These are phyloP conservation scores for Octopus bimaculoides DNA, from an alignment of 1,140 invertebrate genomes.

Conservation along the genomic window DNA sequence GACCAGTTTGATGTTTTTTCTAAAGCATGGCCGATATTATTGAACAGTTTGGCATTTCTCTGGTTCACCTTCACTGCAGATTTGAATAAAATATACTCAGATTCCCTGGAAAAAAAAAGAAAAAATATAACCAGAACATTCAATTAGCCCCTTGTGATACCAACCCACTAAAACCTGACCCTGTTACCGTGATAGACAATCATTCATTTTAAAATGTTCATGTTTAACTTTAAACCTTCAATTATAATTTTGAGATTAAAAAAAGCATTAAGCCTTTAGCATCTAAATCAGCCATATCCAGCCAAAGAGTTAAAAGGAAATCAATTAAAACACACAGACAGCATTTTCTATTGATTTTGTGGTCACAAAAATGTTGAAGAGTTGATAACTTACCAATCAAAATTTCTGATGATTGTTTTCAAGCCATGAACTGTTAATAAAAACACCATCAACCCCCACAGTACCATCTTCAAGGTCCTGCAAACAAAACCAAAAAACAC, in stretches of 20 bases:
- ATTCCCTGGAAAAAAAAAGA: constrained; percentile 60
- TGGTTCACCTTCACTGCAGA: constrained; percentile 82
- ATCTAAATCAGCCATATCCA: too few relatives aligned
- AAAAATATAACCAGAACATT: constrained; percentile 12
- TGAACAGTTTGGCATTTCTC: constrained; percentile 92
- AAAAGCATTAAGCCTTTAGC: too few relatives aligned
- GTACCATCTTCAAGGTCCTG: constrained; percentile 62
- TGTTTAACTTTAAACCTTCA: too few relatives aligned
- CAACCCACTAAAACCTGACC: too few relatives aligned
- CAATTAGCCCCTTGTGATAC: background rate
- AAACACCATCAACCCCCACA: constrained; percentile 65
- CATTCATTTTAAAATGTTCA: too few relatives aligned
- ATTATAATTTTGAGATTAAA: too few relatives aligned
- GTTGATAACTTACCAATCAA: constrained; percentile 70
- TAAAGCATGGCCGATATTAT: constrained; percentile 93
- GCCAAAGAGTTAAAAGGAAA: too few relatives aligned
- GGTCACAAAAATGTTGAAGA: too few relatives aligned
- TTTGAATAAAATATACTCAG: constrained; percentile 90
- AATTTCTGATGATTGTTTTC: constrained; percentile 83
- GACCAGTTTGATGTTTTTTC: constrained; percentile 80
- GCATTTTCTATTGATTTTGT: too few relatives aligned
- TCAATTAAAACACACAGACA: too few relatives aligned
- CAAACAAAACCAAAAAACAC: constrained; percentile 20
- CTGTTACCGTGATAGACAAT: too few relatives aligned
- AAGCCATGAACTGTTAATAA: constrained; percentile 73